phyloP scores from a whole-genome alignment of 2,888 invertebrate genomes.

The Cinara cedri region DNA sequence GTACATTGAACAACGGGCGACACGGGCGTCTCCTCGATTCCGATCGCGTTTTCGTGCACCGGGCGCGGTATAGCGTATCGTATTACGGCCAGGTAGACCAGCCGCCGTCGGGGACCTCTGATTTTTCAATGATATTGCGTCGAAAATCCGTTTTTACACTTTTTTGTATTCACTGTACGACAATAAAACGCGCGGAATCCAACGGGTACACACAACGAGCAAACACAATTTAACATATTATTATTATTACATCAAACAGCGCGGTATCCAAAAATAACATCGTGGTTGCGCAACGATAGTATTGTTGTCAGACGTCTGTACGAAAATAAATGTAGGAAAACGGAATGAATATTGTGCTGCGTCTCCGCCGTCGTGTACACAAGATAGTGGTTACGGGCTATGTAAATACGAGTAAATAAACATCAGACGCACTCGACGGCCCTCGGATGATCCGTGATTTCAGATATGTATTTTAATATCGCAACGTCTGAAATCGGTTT shows the following conservation, averaged over 20 bases:
- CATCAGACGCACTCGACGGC: not conserved
- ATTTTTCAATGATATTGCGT: not conserved
- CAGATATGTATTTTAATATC: too few species aligned
- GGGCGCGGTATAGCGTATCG: too few species aligned
- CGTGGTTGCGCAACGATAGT: not conserved
- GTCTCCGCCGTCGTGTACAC: too few species aligned
- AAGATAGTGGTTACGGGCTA: too few species aligned
- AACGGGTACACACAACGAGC: not conserved
- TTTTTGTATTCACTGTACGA: not conserved
- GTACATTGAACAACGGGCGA: slow-evolving; percentile 9
- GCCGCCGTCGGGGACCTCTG: not conserved
- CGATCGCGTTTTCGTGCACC: slow-evolving; percentile 5
- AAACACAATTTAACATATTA: not conserved
- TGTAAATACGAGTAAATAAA: not conserved
- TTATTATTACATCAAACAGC: too few species aligned
- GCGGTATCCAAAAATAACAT: slow-evolving; percentile 1
- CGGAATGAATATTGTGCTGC: too few species aligned
- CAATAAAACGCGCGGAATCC: too few species aligned
- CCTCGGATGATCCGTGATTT: too few species aligned
- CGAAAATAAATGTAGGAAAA: too few species aligned
- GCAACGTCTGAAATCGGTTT: too few species aligned
- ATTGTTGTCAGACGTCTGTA: too few species aligned
- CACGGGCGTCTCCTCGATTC: not conserved
- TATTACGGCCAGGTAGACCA: not conserved
- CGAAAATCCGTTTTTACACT: not conserved